Evolutionary conservation across 2,888 invertebrate genomes (phyloP).

Genomic region (Brachylomia viminalis): DNA sequence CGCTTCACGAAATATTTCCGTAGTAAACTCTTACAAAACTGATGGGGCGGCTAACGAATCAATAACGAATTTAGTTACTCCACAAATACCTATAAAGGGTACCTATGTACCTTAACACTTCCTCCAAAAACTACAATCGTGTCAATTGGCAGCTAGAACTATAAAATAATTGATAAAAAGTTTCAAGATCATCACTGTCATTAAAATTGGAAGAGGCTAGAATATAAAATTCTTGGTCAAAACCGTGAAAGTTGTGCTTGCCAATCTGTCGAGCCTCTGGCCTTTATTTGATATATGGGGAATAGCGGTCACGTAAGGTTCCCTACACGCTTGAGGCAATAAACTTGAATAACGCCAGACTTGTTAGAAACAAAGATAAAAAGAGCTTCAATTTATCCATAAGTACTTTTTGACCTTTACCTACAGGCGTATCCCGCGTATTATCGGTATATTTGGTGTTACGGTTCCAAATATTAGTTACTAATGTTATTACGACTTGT

Average conservation of each 20-base stretch:
- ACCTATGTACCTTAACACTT: not conserved
- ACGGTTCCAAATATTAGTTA: not conserved
- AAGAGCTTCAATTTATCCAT: conserved; percentile 1
- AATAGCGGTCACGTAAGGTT: conserved; percentile 48
- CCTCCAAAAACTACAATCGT: conserved; percentile 10
- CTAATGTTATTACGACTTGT: not conserved
- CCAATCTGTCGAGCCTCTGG: conserved; percentile 37
- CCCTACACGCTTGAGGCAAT: conserved; percentile 29
- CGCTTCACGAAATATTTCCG: conserved; percentile 4
- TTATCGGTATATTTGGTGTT: not conserved
- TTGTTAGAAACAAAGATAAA: conserved; percentile 37
- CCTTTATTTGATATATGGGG: conserved; percentile 26
- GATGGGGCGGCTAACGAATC: not conserved
- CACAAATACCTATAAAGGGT: not conserved
- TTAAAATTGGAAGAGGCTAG: conserved; percentile 45
- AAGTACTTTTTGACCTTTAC: conserved; percentile 8
- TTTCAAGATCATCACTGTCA: conserved; percentile 48
- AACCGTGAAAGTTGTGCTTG: conserved; percentile 51
- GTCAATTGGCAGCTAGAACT: conserved; percentile 12
- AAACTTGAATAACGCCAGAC: conserved; percentile 38
- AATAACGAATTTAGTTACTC: not conserved
- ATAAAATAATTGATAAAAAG: conserved; percentile 51
- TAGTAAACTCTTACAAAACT: conserved; percentile 27
- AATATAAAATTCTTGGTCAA: conserved; percentile 43
- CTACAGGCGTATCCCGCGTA: not conserved